Evolutionary conservation across 1,140 invertebrate genomes (phyloP).

Genomic region (Aplysia californica): DNA sequence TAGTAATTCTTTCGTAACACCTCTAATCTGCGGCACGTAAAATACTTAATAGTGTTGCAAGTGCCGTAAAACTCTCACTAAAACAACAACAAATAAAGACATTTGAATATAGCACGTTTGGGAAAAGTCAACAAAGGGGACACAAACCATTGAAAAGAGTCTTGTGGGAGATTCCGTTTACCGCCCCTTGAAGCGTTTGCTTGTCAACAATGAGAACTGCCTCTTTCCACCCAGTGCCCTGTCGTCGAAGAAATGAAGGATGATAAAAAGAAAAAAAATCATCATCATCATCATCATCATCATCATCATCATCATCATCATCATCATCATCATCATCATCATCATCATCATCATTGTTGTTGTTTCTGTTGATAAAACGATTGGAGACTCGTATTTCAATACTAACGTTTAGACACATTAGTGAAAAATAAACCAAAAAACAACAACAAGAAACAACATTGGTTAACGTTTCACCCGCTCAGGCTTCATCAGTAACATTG

Average conservation of each 20-base stretch:
- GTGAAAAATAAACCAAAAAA: background rate
- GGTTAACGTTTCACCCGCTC: background rate
- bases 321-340: background rate
- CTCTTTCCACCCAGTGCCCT: conserved; percentile 33
- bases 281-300: background rate
- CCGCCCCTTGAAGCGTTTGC: conserved; percentile 19
- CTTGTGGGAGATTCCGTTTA: conserved; percentile 26
- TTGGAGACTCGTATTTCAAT: background rate
- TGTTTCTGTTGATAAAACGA: background rate
- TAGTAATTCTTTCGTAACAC: too few relatives aligned
- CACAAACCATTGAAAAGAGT: too few relatives aligned
- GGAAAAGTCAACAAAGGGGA: too few relatives aligned
- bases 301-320: background rate
- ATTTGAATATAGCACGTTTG: too few relatives aligned
- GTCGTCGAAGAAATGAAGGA: background rate
- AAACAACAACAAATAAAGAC: too few relatives aligned
- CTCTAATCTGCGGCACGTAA: too few relatives aligned
- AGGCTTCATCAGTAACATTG: conserved; percentile 11
- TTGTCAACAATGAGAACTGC: conserved; percentile 30
- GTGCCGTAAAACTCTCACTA: too few relatives aligned
- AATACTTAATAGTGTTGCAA: too few relatives aligned
- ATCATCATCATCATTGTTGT: background rate
- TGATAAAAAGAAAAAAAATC: too few relatives aligned
- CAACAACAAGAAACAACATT: too few relatives aligned
- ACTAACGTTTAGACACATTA: background rate